These are phyloP conservation scores for Apoderus coryli DNA, from an alignment of 2,888 invertebrate species.

Conservation along the genomic window DNA sequence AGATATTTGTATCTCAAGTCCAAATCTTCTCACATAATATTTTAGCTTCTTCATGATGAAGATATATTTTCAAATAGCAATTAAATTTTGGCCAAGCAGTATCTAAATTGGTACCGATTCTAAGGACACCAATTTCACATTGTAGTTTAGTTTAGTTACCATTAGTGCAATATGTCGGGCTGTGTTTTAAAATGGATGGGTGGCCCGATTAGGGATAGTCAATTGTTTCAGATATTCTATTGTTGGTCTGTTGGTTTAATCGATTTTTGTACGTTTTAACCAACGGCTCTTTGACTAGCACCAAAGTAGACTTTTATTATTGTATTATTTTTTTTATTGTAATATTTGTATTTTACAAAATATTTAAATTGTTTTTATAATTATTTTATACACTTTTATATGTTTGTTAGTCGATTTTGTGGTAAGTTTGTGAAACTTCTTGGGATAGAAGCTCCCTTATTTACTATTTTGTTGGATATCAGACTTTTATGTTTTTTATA, in stretches of 20 bases:
- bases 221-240: conserved; percentile 33
- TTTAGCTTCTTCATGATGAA: too few relatives aligned
- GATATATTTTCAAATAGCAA: too few relatives aligned
- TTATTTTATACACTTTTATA: conserved; percentile 35
- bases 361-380: conserved; percentile 34
- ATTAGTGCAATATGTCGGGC: conserved; percentile 34
- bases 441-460: conserved; percentile 32
- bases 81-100: too few relatives aligned
- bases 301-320: conserved; percentile 31
- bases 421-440: conserved; percentile 30
- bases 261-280: conserved; percentile 27
- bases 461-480: conserved; percentile 35
- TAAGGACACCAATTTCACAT: too few relatives aligned
- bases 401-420: conserved; percentile 34
- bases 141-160: conserved; percentile 35
- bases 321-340: conserved; percentile 28
- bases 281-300: conserved; percentile 30
- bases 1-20: too few relatives aligned
- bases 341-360: conserved; percentile 27
- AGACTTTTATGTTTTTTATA: conserved; percentile 37
- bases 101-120: too few relatives aligned
- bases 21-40: too few relatives aligned
- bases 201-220: conserved; percentile 32
- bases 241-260: conserved; percentile 30
- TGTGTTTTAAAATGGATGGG: conserved; percentile 22